Conservation (phyloP, 2,797 vertebrate genomes). For the Streptopelia turtur region DNA sequence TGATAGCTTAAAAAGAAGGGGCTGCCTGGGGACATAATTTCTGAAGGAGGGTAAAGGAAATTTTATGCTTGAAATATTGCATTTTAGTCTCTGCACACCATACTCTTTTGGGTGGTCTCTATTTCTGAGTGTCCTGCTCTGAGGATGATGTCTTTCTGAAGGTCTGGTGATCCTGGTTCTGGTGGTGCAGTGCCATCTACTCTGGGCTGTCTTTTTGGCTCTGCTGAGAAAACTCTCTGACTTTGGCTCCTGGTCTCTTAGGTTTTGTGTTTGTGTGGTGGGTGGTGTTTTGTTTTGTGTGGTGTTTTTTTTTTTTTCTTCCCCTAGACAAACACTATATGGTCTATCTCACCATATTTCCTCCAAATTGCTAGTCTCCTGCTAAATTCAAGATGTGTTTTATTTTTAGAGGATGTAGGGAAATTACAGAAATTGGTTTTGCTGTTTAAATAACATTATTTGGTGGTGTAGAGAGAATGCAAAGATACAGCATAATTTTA, state of each 20-base stretch:
- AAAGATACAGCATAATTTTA: neutral
- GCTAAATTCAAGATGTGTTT: neutral
- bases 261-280: neutral
- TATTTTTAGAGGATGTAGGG: neutral
- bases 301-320: neutral
- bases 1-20: neutral
- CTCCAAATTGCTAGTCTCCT: neutral
- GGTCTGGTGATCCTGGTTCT: neutral
- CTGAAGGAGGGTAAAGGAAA: neutral
- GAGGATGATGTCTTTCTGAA: neutral
- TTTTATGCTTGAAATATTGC: neutral
- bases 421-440: neutral
- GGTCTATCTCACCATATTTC: neutral
- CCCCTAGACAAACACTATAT: neutral
- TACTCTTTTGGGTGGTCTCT: neutral
- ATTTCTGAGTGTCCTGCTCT: neutral
- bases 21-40: fast-evolving
- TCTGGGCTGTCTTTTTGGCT: neutral
- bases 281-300: neutral
- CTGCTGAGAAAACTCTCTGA: neutral
- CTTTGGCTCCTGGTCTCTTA: neutral
- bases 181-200: neutral
- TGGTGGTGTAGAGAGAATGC: neutral
- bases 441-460: neutral
- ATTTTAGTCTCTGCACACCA: neutral